Conservation (phyloP, 23 tunicate genomes). For the Styela clava region DNA sequence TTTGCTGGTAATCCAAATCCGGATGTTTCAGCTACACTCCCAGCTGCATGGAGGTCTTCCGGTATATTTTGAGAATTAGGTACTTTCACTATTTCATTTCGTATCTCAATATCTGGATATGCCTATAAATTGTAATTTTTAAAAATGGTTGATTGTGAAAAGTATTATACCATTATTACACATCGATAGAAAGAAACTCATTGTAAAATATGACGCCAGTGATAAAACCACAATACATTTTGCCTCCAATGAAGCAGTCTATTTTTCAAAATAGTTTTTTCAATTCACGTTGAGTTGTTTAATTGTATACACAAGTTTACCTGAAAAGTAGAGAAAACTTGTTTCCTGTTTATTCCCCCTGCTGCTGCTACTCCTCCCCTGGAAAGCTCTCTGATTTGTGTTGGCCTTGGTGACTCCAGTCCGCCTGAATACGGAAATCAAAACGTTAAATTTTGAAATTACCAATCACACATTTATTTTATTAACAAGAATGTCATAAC, state of each 20-base stretch:
- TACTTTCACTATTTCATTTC: background rate
- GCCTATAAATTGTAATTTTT: background rate
- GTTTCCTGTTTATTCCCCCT: background rate
- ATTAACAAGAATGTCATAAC: too few species aligned
- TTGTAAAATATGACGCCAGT: too few species aligned
- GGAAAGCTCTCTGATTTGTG: conserved; percentile 25
- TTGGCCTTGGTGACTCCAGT: conserved; percentile 25
- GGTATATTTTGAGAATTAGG: background rate
- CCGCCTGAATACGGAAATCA: conserved; percentile 17
- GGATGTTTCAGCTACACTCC: background rate
- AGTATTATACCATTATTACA: too few species aligned
- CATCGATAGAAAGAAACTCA: too few species aligned
- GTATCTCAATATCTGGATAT: background rate
- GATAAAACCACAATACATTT: too few species aligned
- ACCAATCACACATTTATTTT: too few species aligned
- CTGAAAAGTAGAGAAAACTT: conserved; percentile 21
- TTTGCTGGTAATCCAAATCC: background rate
- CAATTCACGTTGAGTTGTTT: too few species aligned
- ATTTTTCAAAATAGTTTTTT: too few species aligned
- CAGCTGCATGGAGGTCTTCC: background rate
- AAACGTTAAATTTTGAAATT: too few species aligned
- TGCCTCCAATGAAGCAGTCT: too few species aligned
- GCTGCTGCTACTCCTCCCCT: conserved; percentile 6
- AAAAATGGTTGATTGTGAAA: too few species aligned
- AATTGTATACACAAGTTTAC: too few species aligned